Base-by-base conservation (phyloP, 1,140 invertebrate species). In the Achroia grisella region DNA sequence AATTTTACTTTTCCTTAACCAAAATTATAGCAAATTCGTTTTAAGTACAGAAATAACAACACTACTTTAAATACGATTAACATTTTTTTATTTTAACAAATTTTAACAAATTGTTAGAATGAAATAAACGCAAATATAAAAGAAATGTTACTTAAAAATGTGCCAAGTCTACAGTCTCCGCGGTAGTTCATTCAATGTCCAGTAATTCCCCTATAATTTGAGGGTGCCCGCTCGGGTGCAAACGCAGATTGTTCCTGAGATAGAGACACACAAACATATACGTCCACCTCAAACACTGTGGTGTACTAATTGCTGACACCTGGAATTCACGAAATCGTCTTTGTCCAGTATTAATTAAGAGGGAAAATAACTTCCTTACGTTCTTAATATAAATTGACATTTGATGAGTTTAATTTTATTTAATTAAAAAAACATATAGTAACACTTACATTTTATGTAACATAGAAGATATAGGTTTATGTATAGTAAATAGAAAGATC, bases 191-290 rank as follows among this genome's bases (percentile, higher is more conserved):
- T 31, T 36, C 42, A 52, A 27, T 51, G 65, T 62, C 55, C 62
- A 67, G 63, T 71, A 65, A 65, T 68, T 62, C 67, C 68, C 68
- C 63, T 47, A 60, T 71, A 80, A 75, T 80, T 70, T 56, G 59
- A 74, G 73, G 76, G 76, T 80, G 76, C 61, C 40, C 67, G 53
- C 53, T 71, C 68, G 71, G 68, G 71, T 74, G 71, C 67, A 52
- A 79, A 67, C 56, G 61, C 66, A 61, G 75, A 79, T 79, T 66
- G 71, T 60, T 40, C 17, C 35, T 27, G 12, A 15, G 23, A 37
- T 51, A 52, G 52, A 42, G 51, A 60, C 53, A 71, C 64, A 63
- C 45, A 48, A 32, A 53, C 55, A 57, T 45, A 23, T 6, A 23
- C 17, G 17, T 23, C 17, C 17, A 23, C 17, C 6, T 23, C 17